These are phyloP conservation scores for Osedax frankpressi DNA, from an alignment of 2,888 invertebrate genomes.

Conservation along the genomic window DNA sequence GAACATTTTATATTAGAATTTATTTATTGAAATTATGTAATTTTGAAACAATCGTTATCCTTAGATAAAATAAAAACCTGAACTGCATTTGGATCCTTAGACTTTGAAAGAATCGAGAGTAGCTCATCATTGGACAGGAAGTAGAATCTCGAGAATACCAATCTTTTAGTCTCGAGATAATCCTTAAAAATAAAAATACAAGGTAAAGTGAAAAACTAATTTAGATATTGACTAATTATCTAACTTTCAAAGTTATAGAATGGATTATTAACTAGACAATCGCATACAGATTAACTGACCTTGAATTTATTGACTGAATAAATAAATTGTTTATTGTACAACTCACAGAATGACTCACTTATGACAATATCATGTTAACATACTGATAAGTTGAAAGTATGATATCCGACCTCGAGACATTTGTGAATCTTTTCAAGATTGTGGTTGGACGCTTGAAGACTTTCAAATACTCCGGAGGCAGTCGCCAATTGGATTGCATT, in stretches of 20 bases:
- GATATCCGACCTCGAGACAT: constrained; percentile 41
- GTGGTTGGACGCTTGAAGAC: constrained; percentile 38
- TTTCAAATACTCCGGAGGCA: constrained; percentile 42
- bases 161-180: constrained; percentile 44
- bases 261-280: not conserved
- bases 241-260: not conserved
- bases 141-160: constrained; percentile 45
- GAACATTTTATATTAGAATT: too few relatives aligned
- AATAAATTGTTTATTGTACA: not conserved
- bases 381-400: too few relatives aligned
- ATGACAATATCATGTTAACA: too few relatives aligned
- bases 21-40: too few relatives aligned
- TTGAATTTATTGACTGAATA: not conserved
- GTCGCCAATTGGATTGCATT: constrained; percentile 44
- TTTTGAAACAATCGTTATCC: constrained; percentile 46
- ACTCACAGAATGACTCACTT: too few relatives aligned
- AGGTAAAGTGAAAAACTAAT: not conserved
- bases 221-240: not conserved
- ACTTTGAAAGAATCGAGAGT: constrained; percentile 44
- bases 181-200: constrained; percentile 31
- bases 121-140: constrained; percentile 46
- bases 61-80: constrained; percentile 42
- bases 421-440: constrained; percentile 45
- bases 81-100: constrained; percentile 44
- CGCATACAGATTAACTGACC: not conserved